phyloP scores from a whole-genome alignment of 2,797 vertebrate species.

The Trachops cirrhosus region DNA sequence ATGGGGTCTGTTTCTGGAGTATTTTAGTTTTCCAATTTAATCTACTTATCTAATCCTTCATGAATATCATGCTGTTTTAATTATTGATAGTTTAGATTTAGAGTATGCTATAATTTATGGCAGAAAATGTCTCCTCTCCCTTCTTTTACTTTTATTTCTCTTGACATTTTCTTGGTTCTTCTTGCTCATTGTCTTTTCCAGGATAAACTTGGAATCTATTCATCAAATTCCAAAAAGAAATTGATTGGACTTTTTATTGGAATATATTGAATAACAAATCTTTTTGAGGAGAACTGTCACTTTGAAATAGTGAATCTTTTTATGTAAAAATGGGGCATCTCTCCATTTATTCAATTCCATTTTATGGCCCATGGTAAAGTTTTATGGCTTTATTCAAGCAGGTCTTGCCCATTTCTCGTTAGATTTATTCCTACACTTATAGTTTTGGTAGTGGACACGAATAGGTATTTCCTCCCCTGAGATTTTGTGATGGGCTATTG shows the following conservation, averaged over 20 bases:
- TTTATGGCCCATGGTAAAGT: conserved; percentile 34
- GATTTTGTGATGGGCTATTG: conserved; percentile 37
- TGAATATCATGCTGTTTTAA: background rate
- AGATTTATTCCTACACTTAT: conserved; percentile 13
- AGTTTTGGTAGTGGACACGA: conserved; percentile 37
- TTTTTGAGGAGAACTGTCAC: conserved; percentile 5
- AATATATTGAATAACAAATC: conserved; percentile 2
- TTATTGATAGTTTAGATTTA: background rate
- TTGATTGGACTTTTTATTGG: background rate
- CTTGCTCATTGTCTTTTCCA: background rate
- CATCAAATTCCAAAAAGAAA: conserved; percentile 17
- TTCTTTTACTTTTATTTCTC: background rate
- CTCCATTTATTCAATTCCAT: conserved; percentile 6
- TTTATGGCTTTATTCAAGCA: conserved; percentile 37
- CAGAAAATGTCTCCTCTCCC: background rate
- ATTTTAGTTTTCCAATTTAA: background rate
- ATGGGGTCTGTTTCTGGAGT: background rate
- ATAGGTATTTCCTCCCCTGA: background rate
- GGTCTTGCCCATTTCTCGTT: background rate
- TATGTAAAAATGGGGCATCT: background rate
- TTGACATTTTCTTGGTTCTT: background rate
- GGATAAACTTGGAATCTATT: conserved; percentile 28
- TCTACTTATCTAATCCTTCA: background rate
- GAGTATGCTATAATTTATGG: background rate
- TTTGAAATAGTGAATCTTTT: conserved; percentile 18